A percentile compares a stretch with the other conserved stretches of the same genome.
Conservation (phyloP, 30 jellyfish, hydroid and myxozoan species). For the Aurelia aurita complex sp. Pacific region DNA sequence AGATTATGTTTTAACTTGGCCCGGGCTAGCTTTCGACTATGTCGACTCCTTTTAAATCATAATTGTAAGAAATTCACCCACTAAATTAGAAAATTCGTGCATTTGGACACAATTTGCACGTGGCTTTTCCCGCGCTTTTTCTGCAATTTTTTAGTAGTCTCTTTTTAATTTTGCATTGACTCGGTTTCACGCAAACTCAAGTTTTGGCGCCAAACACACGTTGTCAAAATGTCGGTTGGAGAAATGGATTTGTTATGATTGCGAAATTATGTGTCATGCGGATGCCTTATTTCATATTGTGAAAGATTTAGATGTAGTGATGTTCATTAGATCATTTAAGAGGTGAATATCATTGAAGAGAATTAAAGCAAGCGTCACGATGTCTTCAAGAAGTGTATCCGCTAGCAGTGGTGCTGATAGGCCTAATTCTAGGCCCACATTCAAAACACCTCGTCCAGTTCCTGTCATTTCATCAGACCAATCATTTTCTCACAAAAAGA, state of each 20-base stretch:
- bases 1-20: too few relatives aligned
- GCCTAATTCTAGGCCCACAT: conserved; percentile 42
- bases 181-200: neutral
- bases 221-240: neutral
- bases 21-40: too few relatives aligned
- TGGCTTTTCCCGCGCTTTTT: too few relatives aligned
- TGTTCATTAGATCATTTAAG: too few relatives aligned
- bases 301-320: too few relatives aligned
- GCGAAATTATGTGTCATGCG: neutral
- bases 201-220: conserved; percentile 23
- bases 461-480: conserved; percentile 65
- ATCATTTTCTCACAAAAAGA: conserved; percentile 77
- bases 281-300: too few relatives aligned
- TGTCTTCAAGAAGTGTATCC: neutral
- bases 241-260: neutral
- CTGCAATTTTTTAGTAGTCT: neutral
- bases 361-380: too few relatives aligned
- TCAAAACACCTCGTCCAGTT: conserved; percentile 86
- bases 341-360: too few relatives aligned
- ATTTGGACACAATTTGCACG: too few relatives aligned
- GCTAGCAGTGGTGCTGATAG: neutral
- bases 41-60: too few relatives aligned
- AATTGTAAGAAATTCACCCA: too few relatives aligned
- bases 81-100: too few relatives aligned
- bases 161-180: neutral